Evolutionary conservation across 2,113 vertebrate species (phyloP), one percentile per base, ranked within the genome.

Genomic region (Corynorhinus townsendii): DNA sequence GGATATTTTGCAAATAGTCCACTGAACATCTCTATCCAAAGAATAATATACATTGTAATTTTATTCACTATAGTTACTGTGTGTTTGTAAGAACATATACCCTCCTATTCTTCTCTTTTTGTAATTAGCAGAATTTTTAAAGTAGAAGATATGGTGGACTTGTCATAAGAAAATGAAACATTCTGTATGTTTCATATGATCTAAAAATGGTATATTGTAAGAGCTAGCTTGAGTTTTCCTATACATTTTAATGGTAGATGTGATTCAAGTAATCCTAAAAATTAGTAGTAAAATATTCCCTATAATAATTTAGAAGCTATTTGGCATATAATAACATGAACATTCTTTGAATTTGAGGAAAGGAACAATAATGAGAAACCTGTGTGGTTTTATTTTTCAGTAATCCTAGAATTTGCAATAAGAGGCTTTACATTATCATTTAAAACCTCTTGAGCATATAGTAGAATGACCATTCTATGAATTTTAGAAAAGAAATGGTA

Each of bases 201-300:
- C n/a, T n/a, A n/a, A 47, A 69, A 93, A 52, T 79, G 3, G 0
- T 91, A 93, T 96, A 79, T 64, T 90, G 45, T 83, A 86, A 91
- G 43, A 87, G 69, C 7, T 9, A 3, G 0, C 66, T 2, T 76
- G 89, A 93, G 10, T 69, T 52, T 76, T 87, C 11, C 38, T 93
- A 1, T 88, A 89, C 52, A 68, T 96, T 95, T 97, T 95, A 45
- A 83, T 95, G 49, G 49, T 28, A 40, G 38, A 35, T 45, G 11
- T 68, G 28, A 73, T 92, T 93, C 94, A 94, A 89, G 64, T 28
- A 87, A 95, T 82, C 24, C 49, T 69, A 85, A 96, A 94, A 97
- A 86, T 49, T 66, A 77, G 62, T 66, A 73, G 33, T 19, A 82
- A 92, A 79, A 92, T 72, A 35, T 17, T 19, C 1, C 59, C 88